Conservation (phyloP, 2,888 invertebrate genomes). For the Hybos culiciformis region DNA sequence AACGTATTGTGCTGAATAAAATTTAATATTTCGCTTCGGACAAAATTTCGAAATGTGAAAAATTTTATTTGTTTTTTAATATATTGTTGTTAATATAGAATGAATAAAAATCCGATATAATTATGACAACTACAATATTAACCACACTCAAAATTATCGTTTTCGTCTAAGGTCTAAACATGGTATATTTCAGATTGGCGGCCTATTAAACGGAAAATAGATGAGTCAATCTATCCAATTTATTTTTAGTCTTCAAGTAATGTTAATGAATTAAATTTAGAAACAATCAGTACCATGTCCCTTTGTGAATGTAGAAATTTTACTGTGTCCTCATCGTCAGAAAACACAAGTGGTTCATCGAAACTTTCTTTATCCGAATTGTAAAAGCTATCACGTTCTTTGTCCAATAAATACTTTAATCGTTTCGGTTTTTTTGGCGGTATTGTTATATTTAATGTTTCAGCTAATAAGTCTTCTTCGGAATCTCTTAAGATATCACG, state of each 20-base stretch:
- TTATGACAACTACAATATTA: no score
- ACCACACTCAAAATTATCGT: no score
- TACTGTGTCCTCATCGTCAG: constrained; percentile 44
- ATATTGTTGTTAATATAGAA: no score
- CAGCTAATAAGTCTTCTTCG: constrained; percentile 23
- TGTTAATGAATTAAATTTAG: not conserved
- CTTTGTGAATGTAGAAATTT: constrained; percentile 35
- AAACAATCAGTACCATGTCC: constrained; percentile 34
- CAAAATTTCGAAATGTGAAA: no score
- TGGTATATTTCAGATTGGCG: no score
- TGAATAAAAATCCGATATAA: no score
- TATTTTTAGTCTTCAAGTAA: not conserved
- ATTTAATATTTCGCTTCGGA: no score
- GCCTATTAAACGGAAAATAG: no score
- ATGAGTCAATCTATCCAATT: not conserved
- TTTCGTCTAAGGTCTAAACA: no score
- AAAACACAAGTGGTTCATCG: constrained; percentile 45
- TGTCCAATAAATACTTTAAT: constrained; percentile 10
- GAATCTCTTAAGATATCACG: constrained; percentile 32
- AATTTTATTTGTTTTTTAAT: no score
- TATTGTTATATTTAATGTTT: constrained; percentile 6
- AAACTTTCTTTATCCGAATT: constrained; percentile 45
- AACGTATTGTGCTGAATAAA: no score
- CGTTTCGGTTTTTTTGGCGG: constrained; percentile 11
- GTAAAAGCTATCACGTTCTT: constrained; percentile 45